A percentile compares a stretch with the other conserved stretches of the same genome.
phyloP scores from a whole-genome alignment of 2,797 vertebrate genomes.

The Anas flavirostris region DNA sequence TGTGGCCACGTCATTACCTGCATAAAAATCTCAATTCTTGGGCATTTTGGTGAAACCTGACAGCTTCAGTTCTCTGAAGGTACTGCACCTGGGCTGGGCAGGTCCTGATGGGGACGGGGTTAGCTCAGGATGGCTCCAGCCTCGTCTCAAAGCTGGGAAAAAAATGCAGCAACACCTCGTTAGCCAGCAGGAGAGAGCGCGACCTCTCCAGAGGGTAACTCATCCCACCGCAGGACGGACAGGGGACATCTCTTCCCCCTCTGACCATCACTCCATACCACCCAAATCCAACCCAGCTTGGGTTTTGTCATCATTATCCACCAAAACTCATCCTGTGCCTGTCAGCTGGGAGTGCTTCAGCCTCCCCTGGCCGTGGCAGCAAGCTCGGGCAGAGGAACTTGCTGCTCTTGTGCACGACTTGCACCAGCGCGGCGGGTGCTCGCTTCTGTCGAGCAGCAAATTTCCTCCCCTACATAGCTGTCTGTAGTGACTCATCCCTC shows the following conservation, averaged over 20 bases:
- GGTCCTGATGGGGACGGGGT: background rate
- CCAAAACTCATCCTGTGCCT: background rate
- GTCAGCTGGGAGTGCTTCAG: background rate
- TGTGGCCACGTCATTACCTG: accelerated
- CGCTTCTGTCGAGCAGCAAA: accelerated
- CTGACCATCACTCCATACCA: accelerated
- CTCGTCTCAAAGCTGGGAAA: background rate
- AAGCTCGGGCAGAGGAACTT: background rate
- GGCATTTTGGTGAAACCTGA: background rate
- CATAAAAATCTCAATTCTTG: background rate
- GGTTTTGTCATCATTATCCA: background rate
- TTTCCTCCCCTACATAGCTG: background rate
- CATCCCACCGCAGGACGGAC: background rate
- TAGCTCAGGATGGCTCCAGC: background rate
- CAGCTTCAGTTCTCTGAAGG: background rate
- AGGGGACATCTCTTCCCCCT: background rate
- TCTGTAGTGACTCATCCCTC: background rate
- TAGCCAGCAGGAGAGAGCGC: background rate
- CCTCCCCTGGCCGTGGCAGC: accelerated
- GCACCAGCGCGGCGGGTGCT: background rate
- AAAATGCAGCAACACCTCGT: background rate
- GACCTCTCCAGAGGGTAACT: background rate
- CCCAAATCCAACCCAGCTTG: accelerated
- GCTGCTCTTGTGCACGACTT: background rate
- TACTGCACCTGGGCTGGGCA: background rate